Evolutionary conservation across 30 jellyfish, hydroid and myxozoan species (phyloP).

Genomic region (Clytia hemisphaerica): DNA sequence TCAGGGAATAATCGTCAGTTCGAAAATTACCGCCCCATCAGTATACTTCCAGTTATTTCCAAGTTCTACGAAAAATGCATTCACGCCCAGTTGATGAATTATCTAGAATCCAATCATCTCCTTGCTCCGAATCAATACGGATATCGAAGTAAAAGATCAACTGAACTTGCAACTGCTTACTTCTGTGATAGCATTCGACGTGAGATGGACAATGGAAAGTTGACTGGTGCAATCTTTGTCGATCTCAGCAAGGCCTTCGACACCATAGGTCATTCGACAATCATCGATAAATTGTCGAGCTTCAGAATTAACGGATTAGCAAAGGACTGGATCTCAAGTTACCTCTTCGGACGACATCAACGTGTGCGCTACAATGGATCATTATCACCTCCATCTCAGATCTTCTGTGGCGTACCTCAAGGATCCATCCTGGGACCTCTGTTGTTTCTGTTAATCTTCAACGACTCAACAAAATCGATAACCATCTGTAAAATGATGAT

Average conservation of each 20-base stretch:
- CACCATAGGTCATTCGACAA: constrained; percentile 40
- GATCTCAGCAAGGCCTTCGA: constrained; percentile 48
- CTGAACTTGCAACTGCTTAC: constrained; percentile 51
- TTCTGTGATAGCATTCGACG: constrained; percentile 44
- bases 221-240: constrained; percentile 33
- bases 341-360: constrained; percentile 43
- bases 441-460: constrained; percentile 24
- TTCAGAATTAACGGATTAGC: constrained; percentile 42
- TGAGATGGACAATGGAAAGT: constrained; percentile 30
- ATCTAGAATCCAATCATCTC: constrained; percentile 37
- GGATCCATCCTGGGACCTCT: constrained; percentile 34
- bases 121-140: constrained; percentile 46
- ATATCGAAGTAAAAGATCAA: constrained; percentile 35
- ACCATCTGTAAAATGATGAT: no score
- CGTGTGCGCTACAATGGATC: no score
- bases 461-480: constrained; percentile 28
- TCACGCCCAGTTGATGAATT: constrained; percentile 38
- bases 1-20: constrained; percentile 31
- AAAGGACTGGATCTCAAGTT: constrained; percentile 39
- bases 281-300: constrained; percentile 36
- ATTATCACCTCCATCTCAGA: constrained; percentile 26
- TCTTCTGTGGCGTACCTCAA: constrained; percentile 29
- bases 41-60: constrained; percentile 47
- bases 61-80: no score
- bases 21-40: constrained; percentile 54